These are phyloP conservation scores for Jaculus jaculus DNA, from an alignment of 2,113 vertebrate species.

Conservation along the genomic window DNA sequence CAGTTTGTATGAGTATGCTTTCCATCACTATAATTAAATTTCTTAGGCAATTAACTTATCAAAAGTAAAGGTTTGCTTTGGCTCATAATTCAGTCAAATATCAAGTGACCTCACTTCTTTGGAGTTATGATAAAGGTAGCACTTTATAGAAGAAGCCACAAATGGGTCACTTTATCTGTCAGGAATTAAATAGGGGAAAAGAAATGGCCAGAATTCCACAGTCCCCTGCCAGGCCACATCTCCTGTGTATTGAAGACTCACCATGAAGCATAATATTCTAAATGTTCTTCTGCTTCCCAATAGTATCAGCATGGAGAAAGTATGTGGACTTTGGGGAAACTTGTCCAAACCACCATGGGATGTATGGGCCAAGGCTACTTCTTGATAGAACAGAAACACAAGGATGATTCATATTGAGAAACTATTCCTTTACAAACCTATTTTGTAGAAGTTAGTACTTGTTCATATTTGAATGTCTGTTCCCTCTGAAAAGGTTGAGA, in stretches of 20 bases:
- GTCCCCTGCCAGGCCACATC: background rate
- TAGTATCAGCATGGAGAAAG: background rate
- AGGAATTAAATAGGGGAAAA: background rate
- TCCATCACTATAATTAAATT: background rate
- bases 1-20: background rate
- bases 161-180: background rate
- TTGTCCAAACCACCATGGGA: background rate
- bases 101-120: background rate
- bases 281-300: background rate
- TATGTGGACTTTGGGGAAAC: background rate
- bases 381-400: background rate
- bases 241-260: background rate
- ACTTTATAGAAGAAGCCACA: background rate
- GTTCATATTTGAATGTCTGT: background rate
- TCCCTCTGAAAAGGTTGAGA: background rate
- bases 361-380: background rate
- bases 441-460: background rate
- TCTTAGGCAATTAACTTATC: background rate
- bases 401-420: background rate
- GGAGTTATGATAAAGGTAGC: background rate
- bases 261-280: background rate
- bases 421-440: background rate
- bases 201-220: background rate
- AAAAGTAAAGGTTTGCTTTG: background rate
- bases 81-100: background rate